Conservation (phyloP, 1,140 invertebrate species). For the Zaprionus taronus region DNA sequence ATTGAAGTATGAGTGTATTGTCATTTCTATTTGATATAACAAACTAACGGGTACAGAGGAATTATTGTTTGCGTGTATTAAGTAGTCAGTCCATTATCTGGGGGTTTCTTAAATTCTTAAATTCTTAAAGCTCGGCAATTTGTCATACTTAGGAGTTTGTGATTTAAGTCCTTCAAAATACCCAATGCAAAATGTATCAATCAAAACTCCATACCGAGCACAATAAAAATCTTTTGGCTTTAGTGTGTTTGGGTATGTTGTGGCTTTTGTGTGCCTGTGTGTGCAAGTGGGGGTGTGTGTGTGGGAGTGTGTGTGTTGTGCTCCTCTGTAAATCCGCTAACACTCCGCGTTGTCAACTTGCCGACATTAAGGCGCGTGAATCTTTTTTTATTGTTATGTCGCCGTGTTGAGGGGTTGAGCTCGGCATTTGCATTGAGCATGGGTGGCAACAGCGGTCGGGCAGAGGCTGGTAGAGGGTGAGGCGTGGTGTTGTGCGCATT, state of each 20-base stretch:
- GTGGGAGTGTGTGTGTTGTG: conserved; percentile 16
- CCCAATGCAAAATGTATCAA: conserved; percentile 72
- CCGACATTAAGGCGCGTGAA: conserved; percentile 74
- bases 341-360: conserved; percentile 77
- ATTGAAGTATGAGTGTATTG: too few species aligned
- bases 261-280: conserved; percentile 9
- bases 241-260: conserved; percentile 10
- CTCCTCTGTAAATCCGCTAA: conserved; percentile 72
- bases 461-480: conserved; percentile 15
- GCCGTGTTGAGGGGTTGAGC: conserved; percentile 53
- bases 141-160: conserved; percentile 60
- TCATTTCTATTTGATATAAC: too few species aligned
- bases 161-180: conserved; percentile 58
- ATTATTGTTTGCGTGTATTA: too few species aligned
- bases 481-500: conserved; percentile 3
- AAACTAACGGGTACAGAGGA: too few species aligned
- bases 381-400: conserved; percentile 75
- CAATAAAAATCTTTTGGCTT: conserved; percentile 56
- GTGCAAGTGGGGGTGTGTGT: not conserved
- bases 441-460: not conserved
- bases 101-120: conserved; percentile 23
- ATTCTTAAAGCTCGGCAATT: conserved; percentile 45
- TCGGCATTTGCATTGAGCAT: conserved; percentile 7
- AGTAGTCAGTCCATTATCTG: not conserved
- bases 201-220: conserved; percentile 61